Conservation (phyloP, 1,140 invertebrate species). For the Teleogryllus occipitalis region DNA sequence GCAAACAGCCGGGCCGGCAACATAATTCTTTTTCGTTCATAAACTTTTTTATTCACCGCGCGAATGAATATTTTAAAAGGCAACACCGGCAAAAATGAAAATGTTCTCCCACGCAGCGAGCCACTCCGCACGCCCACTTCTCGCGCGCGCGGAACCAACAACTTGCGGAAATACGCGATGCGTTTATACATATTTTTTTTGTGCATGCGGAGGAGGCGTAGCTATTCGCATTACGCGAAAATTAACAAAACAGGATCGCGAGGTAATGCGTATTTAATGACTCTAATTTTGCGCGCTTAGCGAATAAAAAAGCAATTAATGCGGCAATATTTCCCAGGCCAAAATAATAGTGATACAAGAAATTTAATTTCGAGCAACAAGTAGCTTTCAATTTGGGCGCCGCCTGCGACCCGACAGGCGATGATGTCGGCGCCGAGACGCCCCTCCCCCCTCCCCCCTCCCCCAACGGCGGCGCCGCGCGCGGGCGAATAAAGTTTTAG, state of each 20-base stretch:
- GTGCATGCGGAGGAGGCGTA: background rate
- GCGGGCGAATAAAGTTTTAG: no score
- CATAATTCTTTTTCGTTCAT: background rate
- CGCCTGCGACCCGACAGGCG: background rate
- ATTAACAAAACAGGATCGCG: background rate
- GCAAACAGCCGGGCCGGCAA: background rate
- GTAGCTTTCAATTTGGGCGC: background rate
- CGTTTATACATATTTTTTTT: background rate
- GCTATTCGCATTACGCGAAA: background rate
- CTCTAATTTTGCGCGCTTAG: background rate
- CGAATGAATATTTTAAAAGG: background rate
- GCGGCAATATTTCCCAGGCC: background rate
- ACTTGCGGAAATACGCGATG: background rate
- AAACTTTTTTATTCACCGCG: background rate
- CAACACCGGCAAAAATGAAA: background rate
- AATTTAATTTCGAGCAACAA: conserved; percentile 2
- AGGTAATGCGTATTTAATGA: conserved; percentile 1
- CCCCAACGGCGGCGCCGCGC: no score
- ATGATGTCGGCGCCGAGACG: no score
- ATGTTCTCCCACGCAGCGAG: background rate
- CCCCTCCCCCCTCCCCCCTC: no score
- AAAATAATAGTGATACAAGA: conserved; percentile 2
- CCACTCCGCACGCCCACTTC: background rate
- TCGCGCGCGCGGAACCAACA: background rate
- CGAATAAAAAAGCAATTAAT: background rate